Base-by-base conservation (phyloP, 2,797 vertebrate species). In the Brachymystax lenok region DNA sequence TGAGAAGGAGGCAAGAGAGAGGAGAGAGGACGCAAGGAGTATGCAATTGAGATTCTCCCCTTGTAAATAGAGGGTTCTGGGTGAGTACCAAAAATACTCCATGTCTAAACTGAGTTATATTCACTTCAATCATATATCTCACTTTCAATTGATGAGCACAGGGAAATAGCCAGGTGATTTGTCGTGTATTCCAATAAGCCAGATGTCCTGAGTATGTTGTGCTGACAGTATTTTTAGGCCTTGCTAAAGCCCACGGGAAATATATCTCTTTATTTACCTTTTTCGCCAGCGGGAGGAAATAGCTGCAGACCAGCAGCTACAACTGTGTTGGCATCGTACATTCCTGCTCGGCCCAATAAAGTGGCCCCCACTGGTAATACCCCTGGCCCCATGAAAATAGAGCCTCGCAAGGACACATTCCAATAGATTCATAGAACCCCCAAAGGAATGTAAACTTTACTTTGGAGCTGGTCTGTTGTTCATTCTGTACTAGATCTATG, bases 361-460 rank as follows among this genome's bases (percentile, higher is more conserved):
- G n/a, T 46, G 27, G 72, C 46, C 75, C 77, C 74, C 50, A 74
- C 77, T 59, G 74, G 70, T 30, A 71, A 28, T 71, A 52, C 50
- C 50, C 51, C 5, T 27, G 13, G 46, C 69, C 46, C 46, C 40
- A 24, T 51, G 69, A 14, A 67, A 28, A 28, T 8, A 21, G 3
- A 69, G 35, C 64, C 64, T 24, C 4, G 14, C 10, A 19, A 30
- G 27, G 16, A 24, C 80, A 78, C 79, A 78, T 82, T 75, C 79
- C 74, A 3, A 12, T 90, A 80, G 71, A 85, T 85, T 72, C 74
- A 79, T 78, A 51, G n/a, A 86, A 79, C 73, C 72, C 69, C 82
- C 86, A 76, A 75, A 87, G 87, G 92, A 95, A 94, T 94, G 94
- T 88, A 86, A 93, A 91, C 93, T 93, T 94, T 93, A 91, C 85